phyloP scores from a whole-genome alignment of 2,888 invertebrate genomes.

The Bruchidius siliquastri region DNA sequence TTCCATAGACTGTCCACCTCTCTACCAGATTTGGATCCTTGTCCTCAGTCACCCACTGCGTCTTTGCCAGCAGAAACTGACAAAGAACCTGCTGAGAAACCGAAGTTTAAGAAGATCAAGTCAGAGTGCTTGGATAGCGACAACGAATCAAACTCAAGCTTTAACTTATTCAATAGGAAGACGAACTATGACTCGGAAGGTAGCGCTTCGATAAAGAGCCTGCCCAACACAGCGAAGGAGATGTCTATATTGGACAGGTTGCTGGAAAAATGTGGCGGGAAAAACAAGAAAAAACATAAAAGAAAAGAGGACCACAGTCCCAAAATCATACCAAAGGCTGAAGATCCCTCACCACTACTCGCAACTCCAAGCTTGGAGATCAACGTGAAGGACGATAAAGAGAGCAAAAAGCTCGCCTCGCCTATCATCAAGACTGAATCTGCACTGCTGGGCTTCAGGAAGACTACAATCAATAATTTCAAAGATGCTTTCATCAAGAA shows the following conservation, averaged over 20 bases:
- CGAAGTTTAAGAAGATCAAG: conserved; percentile 36
- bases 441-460: conserved; percentile 61
- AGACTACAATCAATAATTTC: conserved; percentile 64
- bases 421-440: conserved; percentile 52
- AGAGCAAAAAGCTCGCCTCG: conserved; percentile 29
- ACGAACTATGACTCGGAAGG: conserved; percentile 64
- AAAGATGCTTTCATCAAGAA: conserved; percentile 63
- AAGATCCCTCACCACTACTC: conserved; percentile 54
- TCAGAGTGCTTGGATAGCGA: conserved; percentile 54
- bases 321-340: conserved; percentile 56
- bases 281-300: conserved; percentile 48
- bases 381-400: conserved; percentile 47
- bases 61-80: conserved; percentile 58
- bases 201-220: conserved; percentile 63
- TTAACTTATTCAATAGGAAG: conserved; percentile 48
- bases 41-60: conserved; percentile 65
- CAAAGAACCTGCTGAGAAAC: conserved; percentile 30
- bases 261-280: conserved; percentile 61
- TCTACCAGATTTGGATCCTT: conserved; percentile 72
- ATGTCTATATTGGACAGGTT: conserved; percentile 62
- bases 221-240: conserved; percentile 45
- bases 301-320: conserved; percentile 55
- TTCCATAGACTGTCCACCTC: conserved; percentile 68
- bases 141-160: conserved; percentile 64
- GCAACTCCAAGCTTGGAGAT: conserved; percentile 61